Percentiles rank a stretch among this genome's conserved stretches.
Evolutionary conservation across 1,140 invertebrate genomes (phyloP).

Genomic region (Sitophilus oryzae): DNA sequence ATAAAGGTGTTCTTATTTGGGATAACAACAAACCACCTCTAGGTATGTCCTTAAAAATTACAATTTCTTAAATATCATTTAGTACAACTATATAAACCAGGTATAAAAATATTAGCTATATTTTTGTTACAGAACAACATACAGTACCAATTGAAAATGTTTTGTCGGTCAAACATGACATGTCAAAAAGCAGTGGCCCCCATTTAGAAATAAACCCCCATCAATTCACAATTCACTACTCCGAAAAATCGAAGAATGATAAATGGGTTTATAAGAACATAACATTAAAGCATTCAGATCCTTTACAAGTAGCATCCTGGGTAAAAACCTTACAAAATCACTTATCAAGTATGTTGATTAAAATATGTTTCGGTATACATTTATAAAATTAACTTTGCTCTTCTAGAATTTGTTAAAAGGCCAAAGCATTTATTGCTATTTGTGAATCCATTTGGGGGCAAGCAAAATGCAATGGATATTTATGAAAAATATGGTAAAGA

Average conservation of each 20-base stretch:
- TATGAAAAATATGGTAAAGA: constrained; percentile 69
- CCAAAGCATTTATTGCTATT: constrained; percentile 72
- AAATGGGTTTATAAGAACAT: constrained; percentile 55
- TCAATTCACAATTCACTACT: constrained; percentile 59
- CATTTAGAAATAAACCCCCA: constrained; percentile 42
- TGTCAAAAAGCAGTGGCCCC: constrained; percentile 35
- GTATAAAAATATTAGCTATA: constrained; percentile 4
- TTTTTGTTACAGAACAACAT: constrained; percentile 47
- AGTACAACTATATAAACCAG: constrained; percentile 5
- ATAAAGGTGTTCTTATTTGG: constrained; percentile 57
- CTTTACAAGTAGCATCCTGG: constrained; percentile 57
- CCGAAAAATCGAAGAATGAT: constrained; percentile 51
- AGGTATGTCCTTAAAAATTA: constrained; percentile 44
- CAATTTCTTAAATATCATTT: constrained; percentile 12
- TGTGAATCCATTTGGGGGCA: constrained; percentile 82
- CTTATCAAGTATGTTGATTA: constrained; percentile 44
- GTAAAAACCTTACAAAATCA: constrained; percentile 54
- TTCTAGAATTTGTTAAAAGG: constrained; percentile 52
- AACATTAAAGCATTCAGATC: constrained; percentile 55
- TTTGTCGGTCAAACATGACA: constrained; percentile 48
- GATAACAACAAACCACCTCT: constrained; percentile 53
- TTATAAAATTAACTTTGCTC: constrained; percentile 11
- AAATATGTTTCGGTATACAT: neutral
- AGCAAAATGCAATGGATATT: constrained; percentile 64
- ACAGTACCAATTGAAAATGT: constrained; percentile 51